Evolutionary conservation across 2,888 invertebrate species (phyloP).

Genomic region (Unio pictorum): DNA sequence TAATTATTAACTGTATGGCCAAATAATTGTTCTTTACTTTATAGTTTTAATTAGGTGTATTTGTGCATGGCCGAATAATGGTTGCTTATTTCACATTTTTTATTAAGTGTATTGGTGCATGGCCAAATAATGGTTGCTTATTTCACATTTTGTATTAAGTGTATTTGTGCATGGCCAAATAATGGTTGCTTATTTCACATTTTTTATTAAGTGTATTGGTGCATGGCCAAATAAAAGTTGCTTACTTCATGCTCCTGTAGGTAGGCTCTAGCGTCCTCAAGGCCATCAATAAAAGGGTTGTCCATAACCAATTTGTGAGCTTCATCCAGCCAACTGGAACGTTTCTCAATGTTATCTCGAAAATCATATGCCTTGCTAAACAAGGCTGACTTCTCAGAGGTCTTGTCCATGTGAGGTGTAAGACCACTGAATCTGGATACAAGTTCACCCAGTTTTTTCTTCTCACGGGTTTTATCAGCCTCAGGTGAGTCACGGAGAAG

Average conservation of each 20-base stretch:
- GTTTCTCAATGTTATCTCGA: constrained; percentile 89
- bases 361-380: constrained; percentile 94
- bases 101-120: too few species aligned
- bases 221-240: not conserved
- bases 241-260: constrained; percentile 66
- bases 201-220: too few species aligned
- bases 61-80: too few species aligned
- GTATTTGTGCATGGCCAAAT: too few species aligned
- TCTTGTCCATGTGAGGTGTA: constrained; percentile 92
- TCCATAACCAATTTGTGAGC: constrained; percentile 58
- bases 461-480: constrained; percentile 84
- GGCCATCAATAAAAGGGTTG: constrained; percentile 59
- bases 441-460: constrained; percentile 81
- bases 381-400: constrained; percentile 93
- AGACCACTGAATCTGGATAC: constrained; percentile 83
- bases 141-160: too few species aligned
- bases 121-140: too few species aligned
- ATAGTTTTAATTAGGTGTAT: too few species aligned
- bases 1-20: too few species aligned
- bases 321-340: constrained; percentile 77
- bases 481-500: constrained; percentile 88
- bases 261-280: constrained; percentile 60
- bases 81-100: too few species aligned
- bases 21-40: too few species aligned
- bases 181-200: too few species aligned